phyloP scores from a whole-genome alignment of 1,140 invertebrate genomes.

The Drosophila erecta region DNA sequence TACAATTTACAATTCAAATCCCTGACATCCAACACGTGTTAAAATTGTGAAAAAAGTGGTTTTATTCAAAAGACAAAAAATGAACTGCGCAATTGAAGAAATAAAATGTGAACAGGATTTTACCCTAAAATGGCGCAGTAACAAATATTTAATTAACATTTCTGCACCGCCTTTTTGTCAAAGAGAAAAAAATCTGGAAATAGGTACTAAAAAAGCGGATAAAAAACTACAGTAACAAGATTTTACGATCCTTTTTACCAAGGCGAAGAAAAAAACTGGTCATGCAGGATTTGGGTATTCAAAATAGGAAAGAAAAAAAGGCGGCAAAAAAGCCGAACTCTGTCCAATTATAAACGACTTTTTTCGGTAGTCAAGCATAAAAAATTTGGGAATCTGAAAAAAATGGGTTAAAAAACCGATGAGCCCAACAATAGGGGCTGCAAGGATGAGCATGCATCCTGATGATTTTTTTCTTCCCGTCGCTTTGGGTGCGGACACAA shows the following conservation, averaged over 20 bases:
- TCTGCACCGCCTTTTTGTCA: constrained; percentile 44
- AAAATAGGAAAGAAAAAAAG: constrained; percentile 43
- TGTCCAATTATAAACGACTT: constrained; percentile 76
- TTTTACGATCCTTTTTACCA: constrained; percentile 35
- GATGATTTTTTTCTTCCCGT: constrained; percentile 42
- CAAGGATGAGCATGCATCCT: constrained; percentile 61
- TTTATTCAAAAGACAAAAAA: constrained; percentile 25
- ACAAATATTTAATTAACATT: constrained; percentile 75
- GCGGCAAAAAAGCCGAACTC: constrained; percentile 56
- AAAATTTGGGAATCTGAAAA: constrained; percentile 59
- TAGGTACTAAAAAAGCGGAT: constrained; percentile 31
- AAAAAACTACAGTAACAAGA: constrained; percentile 64
- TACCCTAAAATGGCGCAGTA: constrained; percentile 64
- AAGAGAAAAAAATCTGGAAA: constrained; percentile 27
- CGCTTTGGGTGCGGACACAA: constrained; percentile 13
- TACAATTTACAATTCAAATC: constrained; percentile 23
- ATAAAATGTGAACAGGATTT: constrained; percentile 19
- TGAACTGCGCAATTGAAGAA: constrained; percentile 65
- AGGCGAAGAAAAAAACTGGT: constrained; percentile 68
- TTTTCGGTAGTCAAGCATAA: constrained; percentile 79
- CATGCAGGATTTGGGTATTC: constrained; percentile 62
- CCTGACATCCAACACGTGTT: constrained; percentile 60
- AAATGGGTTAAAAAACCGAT: constrained; percentile 73
- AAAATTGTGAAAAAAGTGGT: neutral
- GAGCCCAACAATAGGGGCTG: constrained; percentile 44